Evolutionary conservation across 2,113 vertebrate species (phyloP).

Genomic region (Etheostoma cragini): DNA sequence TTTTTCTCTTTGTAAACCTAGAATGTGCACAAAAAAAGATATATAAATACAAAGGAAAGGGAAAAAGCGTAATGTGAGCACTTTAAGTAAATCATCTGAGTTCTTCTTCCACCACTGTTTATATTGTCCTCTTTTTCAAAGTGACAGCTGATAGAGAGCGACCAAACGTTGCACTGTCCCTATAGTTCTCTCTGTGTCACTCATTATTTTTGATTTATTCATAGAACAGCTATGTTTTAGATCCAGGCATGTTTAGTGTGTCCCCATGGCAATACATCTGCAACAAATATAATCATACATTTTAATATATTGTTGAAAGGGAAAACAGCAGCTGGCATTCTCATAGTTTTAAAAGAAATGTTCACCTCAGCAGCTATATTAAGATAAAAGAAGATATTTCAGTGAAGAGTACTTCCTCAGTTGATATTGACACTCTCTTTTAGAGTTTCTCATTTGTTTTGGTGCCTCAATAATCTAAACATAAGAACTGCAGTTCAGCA

Average conservation of each 20-base stretch:
- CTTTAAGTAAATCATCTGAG: too few relatives aligned
- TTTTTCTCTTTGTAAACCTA: too few relatives aligned
- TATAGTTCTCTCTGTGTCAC: neutral
- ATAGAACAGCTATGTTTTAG: neutral
- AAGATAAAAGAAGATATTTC: slow-evolving; percentile 8
- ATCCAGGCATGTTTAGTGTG: neutral
- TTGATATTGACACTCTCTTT: neutral
- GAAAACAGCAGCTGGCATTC: neutral
- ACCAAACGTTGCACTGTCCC: neutral
- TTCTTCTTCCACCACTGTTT: neutral
- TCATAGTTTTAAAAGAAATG: neutral
- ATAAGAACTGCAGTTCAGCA: slow-evolving; percentile 29
- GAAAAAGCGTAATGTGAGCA: too few relatives aligned
- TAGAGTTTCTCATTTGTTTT: slow-evolving; percentile 25
- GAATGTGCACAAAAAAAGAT: too few relatives aligned
- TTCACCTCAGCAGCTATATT: neutral
- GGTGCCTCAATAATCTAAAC: slow-evolving; percentile 21
- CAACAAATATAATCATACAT: neutral
- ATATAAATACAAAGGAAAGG: too few relatives aligned
- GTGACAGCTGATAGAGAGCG: neutral
- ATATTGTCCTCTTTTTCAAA: neutral
- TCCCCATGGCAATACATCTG: neutral
- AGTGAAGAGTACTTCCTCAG: slow-evolving; percentile 6
- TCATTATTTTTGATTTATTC: slow-evolving; percentile 5
- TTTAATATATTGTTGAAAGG: neutral